Conservation (phyloP, 2,113 vertebrate genomes). For the Solenodon paradoxus region DNA sequence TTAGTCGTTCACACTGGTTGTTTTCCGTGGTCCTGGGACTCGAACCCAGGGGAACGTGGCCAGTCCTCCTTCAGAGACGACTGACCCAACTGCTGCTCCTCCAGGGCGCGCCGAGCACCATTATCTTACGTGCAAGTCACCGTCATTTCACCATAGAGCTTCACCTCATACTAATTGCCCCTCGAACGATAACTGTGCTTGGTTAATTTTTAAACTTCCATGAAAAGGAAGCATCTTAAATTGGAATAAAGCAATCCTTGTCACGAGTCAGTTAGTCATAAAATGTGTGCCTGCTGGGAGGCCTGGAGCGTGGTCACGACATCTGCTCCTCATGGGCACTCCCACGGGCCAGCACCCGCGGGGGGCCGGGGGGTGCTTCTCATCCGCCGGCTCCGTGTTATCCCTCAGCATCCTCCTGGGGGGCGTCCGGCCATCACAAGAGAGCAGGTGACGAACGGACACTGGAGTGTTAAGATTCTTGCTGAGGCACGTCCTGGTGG, state of each 20-base stretch:
- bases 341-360: too few species aligned
- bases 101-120: too few species aligned
- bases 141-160: not conserved
- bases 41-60: too few species aligned
- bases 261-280: not conserved
- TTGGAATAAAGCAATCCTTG: not conserved
- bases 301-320: not conserved
- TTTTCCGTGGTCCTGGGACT: too few species aligned
- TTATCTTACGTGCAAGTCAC: not conserved
- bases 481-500: too few species aligned
- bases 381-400: too few species aligned
- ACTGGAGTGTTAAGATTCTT: too few species aligned
- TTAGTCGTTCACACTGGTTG: too few species aligned
- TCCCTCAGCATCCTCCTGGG: fast-evolving
- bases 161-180: not conserved
- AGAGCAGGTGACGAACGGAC: not conserved
- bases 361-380: too few species aligned
- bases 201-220: not conserved
- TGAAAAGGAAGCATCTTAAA: slow-evolving; percentile 15
- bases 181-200: not conserved
- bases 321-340: too few species aligned
- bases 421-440: not conserved
- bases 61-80: too few species aligned
- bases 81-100: too few species aligned
- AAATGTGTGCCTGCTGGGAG: not conserved